Evolutionary conservation across 2,888 invertebrate species (phyloP).

Genomic region (Cistogaster globosa): DNA sequence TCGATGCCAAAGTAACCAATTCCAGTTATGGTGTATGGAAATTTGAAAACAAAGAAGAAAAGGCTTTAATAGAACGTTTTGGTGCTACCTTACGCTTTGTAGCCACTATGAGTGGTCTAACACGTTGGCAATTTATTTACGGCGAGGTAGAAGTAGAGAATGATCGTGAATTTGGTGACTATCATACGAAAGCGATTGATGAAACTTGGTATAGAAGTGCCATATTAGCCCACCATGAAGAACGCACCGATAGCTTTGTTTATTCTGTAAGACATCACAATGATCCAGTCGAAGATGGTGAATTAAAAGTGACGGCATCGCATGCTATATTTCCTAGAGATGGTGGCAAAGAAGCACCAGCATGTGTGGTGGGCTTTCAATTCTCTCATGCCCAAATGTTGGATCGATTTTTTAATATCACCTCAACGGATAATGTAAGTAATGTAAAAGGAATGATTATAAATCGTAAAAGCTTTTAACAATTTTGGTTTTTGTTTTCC

Average conservation of each 20-base stretch:
- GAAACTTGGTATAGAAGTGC: slow-evolving; percentile 96
- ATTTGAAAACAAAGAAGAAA: slow-evolving; percentile 84
- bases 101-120: slow-evolving; percentile 94
- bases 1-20: slow-evolving; percentile 91
- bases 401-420: slow-evolving; percentile 88
- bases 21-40: slow-evolving; percentile 85
- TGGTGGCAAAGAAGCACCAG: slow-evolving; percentile 90
- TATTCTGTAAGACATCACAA: slow-evolving; percentile 88
- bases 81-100: slow-evolving; percentile 91
- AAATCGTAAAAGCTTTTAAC: not conserved
- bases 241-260: slow-evolving; percentile 88
- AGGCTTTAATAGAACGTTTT: slow-evolving; percentile 86
- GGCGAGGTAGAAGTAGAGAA: slow-evolving; percentile 84
- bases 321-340: slow-evolving; percentile 93
- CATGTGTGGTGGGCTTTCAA: slow-evolving; percentile 94
- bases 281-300: slow-evolving; percentile 83
- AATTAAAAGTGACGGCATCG: slow-evolving; percentile 90
- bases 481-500: not conserved
- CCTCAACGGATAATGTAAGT: slow-evolving; percentile 84
- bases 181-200: slow-evolving; percentile 90
- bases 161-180: slow-evolving; percentile 88
- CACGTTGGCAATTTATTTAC: slow-evolving; percentile 91
- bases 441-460: not conserved
- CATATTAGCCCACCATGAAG: slow-evolving; percentile 91
- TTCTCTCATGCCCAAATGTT: slow-evolving; percentile 89